Conservation (phyloP, 2,888 invertebrate genomes). For the Pharmacophagus antenor region DNA sequence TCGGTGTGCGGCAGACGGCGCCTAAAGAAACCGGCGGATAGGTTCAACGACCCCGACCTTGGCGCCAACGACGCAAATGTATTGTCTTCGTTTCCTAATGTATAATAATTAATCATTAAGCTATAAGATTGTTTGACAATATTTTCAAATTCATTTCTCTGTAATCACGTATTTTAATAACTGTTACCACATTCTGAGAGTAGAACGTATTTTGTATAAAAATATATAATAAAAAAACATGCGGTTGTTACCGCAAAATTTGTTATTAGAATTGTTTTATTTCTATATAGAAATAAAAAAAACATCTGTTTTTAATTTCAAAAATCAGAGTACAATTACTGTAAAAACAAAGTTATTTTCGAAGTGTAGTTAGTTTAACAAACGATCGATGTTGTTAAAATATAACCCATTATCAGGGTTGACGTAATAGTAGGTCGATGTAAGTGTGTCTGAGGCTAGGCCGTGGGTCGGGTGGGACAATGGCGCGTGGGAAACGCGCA, state of each 20-base stretch:
- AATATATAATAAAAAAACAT: neutral
- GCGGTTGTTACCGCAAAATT: neutral
- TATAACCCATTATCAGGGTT: neutral
- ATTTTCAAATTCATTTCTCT: neutral
- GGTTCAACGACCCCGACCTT: slow-evolving; percentile 76
- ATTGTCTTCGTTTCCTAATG: slow-evolving; percentile 49
- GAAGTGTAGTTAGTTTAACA: neutral
- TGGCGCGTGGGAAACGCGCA: slow-evolving; percentile 53
- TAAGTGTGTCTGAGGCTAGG: slow-evolving; percentile 45
- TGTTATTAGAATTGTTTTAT: too few species aligned
- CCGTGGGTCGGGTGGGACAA: slow-evolving; percentile 45
- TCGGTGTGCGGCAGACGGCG: slow-evolving; percentile 41
- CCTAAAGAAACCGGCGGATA: slow-evolving; percentile 63
- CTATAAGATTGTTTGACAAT: slow-evolving; percentile 32
- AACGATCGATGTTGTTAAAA: neutral
- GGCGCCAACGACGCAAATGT: slow-evolving; percentile 60
- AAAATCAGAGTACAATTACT: neutral
- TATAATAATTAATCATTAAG: slow-evolving; percentile 46
- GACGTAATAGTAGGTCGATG: slow-evolving; percentile 44
- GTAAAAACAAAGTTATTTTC: neutral
- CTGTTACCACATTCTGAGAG: neutral
- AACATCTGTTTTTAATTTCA: too few species aligned
- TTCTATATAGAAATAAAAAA: too few species aligned
- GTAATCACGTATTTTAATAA: neutral
- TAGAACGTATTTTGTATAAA: neutral